phyloP scores from a whole-genome alignment of 2,113 vertebrate genomes.

The Alethe castanea region DNA sequence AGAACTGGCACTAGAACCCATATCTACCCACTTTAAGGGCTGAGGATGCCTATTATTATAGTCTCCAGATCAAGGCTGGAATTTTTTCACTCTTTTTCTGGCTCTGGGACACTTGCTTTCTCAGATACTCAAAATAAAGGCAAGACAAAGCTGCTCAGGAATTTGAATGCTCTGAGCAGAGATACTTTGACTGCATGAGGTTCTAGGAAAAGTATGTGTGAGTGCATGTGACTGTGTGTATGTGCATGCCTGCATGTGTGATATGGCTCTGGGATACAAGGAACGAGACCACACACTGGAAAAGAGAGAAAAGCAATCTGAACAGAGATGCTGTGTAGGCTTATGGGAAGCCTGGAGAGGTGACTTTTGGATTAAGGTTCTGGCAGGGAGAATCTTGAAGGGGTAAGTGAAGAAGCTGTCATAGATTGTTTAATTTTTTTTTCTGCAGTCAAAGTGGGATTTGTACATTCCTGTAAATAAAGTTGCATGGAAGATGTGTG shows the following conservation, averaged over 20 bases:
- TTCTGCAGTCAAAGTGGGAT: neutral
- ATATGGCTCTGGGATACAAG: rapidly evolving
- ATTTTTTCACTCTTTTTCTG: neutral
- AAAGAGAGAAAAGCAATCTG: neutral
- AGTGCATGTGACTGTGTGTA: neutral
- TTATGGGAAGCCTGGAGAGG: neutral
- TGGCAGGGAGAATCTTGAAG: neutral
- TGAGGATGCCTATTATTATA: neutral
- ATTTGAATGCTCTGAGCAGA: neutral
- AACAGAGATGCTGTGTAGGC: neutral
- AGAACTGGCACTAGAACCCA: neutral
- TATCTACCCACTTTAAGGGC: neutral
- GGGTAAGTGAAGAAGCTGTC: conserved; percentile 5
- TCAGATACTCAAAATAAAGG: neutral
- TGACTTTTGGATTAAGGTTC: neutral
- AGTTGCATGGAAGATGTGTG: neutral
- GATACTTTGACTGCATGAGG: neutral
- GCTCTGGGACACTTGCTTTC: neutral
- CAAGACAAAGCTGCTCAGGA: neutral
- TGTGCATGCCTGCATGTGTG: rapidly evolving
- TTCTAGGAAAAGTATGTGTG: neutral
- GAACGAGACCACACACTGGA: neutral
- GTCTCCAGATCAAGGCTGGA: neutral
- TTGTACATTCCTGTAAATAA: neutral
- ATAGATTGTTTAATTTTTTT: neutral